Evolutionary conservation across 2,888 invertebrate genomes (phyloP), one percentile per base, ranked within the genome.

Genomic region (Archips crataeganus): DNA sequence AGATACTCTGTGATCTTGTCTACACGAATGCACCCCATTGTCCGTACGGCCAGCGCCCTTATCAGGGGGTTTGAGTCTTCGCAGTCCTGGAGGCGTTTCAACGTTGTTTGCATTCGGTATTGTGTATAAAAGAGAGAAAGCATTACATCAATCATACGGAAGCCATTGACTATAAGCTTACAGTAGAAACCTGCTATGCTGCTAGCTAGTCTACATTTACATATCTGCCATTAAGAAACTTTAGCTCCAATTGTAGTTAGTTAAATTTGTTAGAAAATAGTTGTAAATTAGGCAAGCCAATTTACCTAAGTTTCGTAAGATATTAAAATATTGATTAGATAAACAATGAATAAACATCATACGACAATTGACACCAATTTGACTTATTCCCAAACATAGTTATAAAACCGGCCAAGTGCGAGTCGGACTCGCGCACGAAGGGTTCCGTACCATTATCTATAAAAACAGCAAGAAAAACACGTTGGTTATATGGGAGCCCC

Each of bases 1-100:
- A 99, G 95, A 92, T 99, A 99, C 94, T 99, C 99, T 0, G 99
- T 99, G 84, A 99, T 99, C 95, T 99, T 99, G 94, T 99, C 99
- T 71, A 99, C 99, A 13, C 99, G 96, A 87, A 99, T 99, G 90
- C 99, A 99, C 70, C 99, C 99, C 99, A 99, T 99, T 23, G 99
- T 99, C 75, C 99, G 96, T 45, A 99, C 99, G 49, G 99, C 99
- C 85, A 99, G 94, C 2, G 99, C 99, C 79, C 99, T 96, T 87
- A 99, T 99, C 87, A 99, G 95, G 45, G 99, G 99, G 95, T 99
- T 99, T 11, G 99, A 98, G 93, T 99, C 99, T 95, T 99, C 99
- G 94, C 99, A 99, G 94, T 99, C 99, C 98, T 99, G 93, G 75
- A 84, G 85, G 79, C 66, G 84, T 81, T 82, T 83, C 85, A 75